Evolutionary conservation across 37 sponge, comb jelly and placozoan species (phyloP).

Genomic region (Eunapius fragilis): DNA sequence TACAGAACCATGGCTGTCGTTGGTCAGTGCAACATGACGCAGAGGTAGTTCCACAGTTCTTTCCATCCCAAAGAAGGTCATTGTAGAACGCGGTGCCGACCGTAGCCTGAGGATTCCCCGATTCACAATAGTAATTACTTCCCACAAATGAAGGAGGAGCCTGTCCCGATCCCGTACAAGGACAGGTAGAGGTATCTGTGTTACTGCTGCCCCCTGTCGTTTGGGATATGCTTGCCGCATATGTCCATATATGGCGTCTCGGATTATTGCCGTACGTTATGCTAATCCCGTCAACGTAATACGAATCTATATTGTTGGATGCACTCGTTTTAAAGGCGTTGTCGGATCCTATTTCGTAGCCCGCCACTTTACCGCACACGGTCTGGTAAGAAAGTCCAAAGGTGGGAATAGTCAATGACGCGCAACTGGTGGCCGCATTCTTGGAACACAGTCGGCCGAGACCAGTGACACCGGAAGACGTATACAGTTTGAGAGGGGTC

Average conservation of each 20-base stretch:
- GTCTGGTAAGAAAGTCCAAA: background rate
- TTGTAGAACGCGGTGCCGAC: background rate
- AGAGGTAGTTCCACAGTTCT: background rate
- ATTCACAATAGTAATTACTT: slow-evolving; percentile 28
- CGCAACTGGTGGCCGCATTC: too few species aligned
- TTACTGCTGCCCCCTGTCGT: background rate
- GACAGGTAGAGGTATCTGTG: background rate
- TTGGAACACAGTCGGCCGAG: too few species aligned
- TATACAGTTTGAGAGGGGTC: too few species aligned
- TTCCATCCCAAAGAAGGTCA: slow-evolving; percentile 34
- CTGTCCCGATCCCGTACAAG: background rate
- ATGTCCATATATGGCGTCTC: slow-evolving; percentile 19
- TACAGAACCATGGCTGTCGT: background rate
- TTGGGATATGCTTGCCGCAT: background rate
- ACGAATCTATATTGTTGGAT: background rate
- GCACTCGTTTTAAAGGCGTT: background rate
- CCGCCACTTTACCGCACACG: slow-evolving; percentile 15
- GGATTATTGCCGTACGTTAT: slow-evolving; percentile 17
- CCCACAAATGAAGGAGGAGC: slow-evolving; percentile 33
- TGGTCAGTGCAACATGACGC: background rate
- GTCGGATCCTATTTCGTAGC: slow-evolving; percentile 8
- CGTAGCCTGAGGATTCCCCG: background rate
- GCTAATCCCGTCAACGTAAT: slow-evolving; percentile 22
- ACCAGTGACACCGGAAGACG: too few species aligned
- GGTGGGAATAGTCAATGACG: too few species aligned